Base-by-base conservation (phyloP, 2,888 invertebrate genomes). In the Polyploca ridens region DNA sequence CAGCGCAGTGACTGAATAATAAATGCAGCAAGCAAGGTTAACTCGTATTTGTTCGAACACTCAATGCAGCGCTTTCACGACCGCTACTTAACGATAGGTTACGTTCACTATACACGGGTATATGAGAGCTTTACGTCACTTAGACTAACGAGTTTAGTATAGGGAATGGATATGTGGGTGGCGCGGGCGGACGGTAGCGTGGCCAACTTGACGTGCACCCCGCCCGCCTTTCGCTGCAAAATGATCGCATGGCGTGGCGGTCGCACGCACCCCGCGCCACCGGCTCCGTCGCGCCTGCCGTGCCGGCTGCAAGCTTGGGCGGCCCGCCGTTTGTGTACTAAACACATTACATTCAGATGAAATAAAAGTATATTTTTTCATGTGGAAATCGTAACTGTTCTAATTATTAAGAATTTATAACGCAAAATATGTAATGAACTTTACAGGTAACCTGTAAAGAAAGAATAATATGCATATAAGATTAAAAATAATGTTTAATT, bases 1-100 rank as follows among this genome's bases (percentile, higher is more conserved):
- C 73, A 89, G 86, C 90, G 87, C 86, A 87, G 87, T 81, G 86
- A 89, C 91, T 93, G 93, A 93, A 93, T 93, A 90, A 93, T 92
- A 88, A 84, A 94, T 93, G 91, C 88, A 89, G 79, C 83, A 78
- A 76, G 76, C 90, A 89, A 91, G 90, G 90, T 90, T 92, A 88
- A 84, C 74, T 83, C 74, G 76, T 78, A 78, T 76, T 72, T 78
- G 79, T 82, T 77, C 71, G 74, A 75, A 72, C 83, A 81, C 80
- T 76, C 78, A 72, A 74, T 81, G 79, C 78, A 81, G 75, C 68
- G 75, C 73, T 70, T 71, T 71, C 78, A 78, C 81, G 73, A 76
- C 70, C 79, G 74, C 77, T 79, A 66, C 69, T 65, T 66, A 69
- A 68, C 64, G 44, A 41, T 61, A 41, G 46, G 60, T 41, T 74